phyloP scores from a whole-genome alignment of 2,113 vertebrate species.

The Toxotes chatareus region DNA sequence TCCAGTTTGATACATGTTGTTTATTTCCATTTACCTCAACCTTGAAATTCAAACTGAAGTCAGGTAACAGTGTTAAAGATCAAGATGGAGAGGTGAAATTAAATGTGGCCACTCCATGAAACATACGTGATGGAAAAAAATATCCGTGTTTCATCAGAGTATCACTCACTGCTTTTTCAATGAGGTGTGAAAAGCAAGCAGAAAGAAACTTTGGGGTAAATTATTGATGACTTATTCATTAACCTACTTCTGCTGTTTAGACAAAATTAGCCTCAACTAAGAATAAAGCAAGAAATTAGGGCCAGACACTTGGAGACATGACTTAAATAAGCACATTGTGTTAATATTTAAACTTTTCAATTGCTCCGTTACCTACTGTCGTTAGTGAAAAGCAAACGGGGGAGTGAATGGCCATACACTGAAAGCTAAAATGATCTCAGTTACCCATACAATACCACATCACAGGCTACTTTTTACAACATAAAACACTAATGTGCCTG shows the following conservation, averaged over 20 bases:
- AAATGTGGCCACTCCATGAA: not conserved
- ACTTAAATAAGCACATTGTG: conserved; percentile 38
- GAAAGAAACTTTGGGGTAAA: conserved; percentile 55
- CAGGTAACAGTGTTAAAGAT: not conserved
- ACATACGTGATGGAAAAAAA: not conserved
- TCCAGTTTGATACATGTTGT: conserved; percentile 43
- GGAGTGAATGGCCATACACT: not conserved
- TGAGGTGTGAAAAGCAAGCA: conserved; percentile 18
- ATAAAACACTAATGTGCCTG: conserved; percentile 4
- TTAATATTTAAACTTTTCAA: conserved; percentile 26
- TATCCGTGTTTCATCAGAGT: not conserved
- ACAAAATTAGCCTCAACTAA: conserved; percentile 65
- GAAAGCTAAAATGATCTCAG: not conserved
- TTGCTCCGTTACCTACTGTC: not conserved
- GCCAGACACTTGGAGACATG: conserved; percentile 58
- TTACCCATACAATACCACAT: not conserved
- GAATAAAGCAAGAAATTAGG: conserved; percentile 61
- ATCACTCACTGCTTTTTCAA: not conserved
- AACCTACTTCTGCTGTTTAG: conserved; percentile 70
- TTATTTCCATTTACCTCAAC: conserved; percentile 33
- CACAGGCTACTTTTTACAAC: not conserved
- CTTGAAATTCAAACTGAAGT: conserved; percentile 16
- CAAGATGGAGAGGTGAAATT: not conserved
- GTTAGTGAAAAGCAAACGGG: not conserved
- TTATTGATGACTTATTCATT: conserved; percentile 73